These are phyloP conservation scores for Lichenostomus cassidix DNA, from an alignment of 2,113 vertebrate genomes.

Conservation along the genomic window DNA sequence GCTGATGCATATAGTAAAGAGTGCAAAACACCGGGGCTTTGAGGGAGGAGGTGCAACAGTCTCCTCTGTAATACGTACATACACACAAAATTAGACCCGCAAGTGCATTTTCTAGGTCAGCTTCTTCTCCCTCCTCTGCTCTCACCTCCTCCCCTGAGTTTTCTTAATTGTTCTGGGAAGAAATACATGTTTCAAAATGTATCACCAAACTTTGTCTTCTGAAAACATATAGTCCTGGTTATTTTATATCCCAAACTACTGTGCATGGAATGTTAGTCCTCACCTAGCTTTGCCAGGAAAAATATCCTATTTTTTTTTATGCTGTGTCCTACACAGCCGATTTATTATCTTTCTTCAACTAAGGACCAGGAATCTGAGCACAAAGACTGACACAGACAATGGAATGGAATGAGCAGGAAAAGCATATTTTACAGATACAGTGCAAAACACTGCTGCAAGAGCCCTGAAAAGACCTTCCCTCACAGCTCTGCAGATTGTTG, in stretches of 20 bases:
- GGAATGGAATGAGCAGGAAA: neutral
- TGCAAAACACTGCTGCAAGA: neutral
- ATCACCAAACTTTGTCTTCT: neutral
- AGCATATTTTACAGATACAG: neutral
- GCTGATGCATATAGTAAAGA: conserved; percentile 6
- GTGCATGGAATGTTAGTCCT: neutral
- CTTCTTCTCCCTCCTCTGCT: conserved; percentile 5
- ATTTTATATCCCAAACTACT: neutral
- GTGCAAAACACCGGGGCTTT: conserved; percentile 30
- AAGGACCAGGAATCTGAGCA: neutral
- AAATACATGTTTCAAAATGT: neutral
- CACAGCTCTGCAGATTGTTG: neutral
- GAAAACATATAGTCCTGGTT: neutral
- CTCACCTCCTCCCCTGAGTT: neutral
- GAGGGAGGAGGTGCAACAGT: neutral
- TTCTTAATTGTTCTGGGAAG: conserved; percentile 30
- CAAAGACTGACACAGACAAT: neutral
- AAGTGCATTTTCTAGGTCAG: conserved; percentile 41
- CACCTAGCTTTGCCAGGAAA: neutral
- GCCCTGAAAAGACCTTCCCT: neutral
- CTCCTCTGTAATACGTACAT: neutral
- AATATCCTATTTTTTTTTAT: neutral
- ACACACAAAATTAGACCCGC: conserved; percentile 17
- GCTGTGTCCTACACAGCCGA: neutral
- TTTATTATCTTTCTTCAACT: neutral